phyloP scores from a whole-genome alignment of 2,113 vertebrate species.

The Callorhinus ursinus region DNA sequence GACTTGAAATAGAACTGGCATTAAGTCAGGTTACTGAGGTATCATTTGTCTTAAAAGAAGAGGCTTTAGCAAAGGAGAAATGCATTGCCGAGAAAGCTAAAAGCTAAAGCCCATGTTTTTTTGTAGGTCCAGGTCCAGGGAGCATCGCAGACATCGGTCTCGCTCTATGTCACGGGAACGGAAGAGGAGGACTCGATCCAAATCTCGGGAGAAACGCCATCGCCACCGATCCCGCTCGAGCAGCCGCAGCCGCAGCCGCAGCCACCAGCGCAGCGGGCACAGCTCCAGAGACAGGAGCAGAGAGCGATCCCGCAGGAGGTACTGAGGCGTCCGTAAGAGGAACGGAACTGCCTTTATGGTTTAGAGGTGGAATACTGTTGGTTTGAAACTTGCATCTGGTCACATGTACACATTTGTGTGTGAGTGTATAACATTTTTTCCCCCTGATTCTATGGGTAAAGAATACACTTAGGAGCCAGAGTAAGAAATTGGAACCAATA shows the following conservation, averaged over 20 bases:
- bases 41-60: neutral
- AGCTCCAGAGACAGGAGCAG: slow-evolving; percentile 90
- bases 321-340: slow-evolving; percentile 40
- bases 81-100: neutral
- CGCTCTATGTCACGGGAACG: slow-evolving; percentile 89
- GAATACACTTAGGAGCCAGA: slow-evolving; percentile 64
- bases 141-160: slow-evolving; percentile 88
- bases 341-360: slow-evolving; percentile 60
- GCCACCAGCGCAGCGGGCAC: slow-evolving; percentile 89
- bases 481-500: slow-evolving; percentile 63
- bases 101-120: neutral
- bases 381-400: slow-evolving; percentile 70
- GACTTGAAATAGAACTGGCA: neutral
- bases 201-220: slow-evolving; percentile 89
- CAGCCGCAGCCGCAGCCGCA: slow-evolving; percentile 89
- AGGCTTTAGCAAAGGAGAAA: neutral
- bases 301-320: slow-evolving; percentile 90
- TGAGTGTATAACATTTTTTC: slow-evolving; percentile 60
- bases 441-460: slow-evolving; percentile 54
- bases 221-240: slow-evolving; percentile 86
- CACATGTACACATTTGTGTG: slow-evolving; percentile 72
- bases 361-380: slow-evolving; percentile 58
- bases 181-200: slow-evolving; percentile 89
- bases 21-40: neutral
- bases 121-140: slow-evolving; percentile 88